Conservation (phyloP, 2,888 invertebrate species). For the Caenorhabditis uteleia region DNA sequence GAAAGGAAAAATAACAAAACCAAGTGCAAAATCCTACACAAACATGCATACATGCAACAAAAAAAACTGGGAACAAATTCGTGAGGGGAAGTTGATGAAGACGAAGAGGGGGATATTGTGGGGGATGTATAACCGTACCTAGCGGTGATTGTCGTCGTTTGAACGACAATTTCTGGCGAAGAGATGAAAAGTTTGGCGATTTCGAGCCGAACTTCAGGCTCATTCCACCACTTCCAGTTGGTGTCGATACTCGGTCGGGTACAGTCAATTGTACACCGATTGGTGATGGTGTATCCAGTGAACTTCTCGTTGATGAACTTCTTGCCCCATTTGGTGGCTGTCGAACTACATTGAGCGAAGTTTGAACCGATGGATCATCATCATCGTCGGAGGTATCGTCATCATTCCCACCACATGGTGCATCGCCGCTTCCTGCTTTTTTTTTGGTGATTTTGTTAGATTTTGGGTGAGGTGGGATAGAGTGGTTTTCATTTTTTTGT, state of each 20-base stretch:
- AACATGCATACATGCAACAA: background rate
- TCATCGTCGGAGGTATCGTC: constrained; percentile 48
- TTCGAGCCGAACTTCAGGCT: background rate
- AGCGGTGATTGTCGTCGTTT: constrained; percentile 35
- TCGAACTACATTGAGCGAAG: constrained; percentile 47
- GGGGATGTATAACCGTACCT: constrained; percentile 10
- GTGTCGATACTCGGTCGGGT: constrained; percentile 2
- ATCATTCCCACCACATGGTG: constrained; percentile 21
- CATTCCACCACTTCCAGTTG: background rate
- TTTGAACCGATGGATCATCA: constrained; percentile 54
- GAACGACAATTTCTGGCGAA: constrained; percentile 37
- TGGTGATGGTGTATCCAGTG: constrained; percentile 28
- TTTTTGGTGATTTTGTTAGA: no score
- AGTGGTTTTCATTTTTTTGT: no score
- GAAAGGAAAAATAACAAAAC: no score
- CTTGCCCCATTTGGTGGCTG: constrained; percentile 17
- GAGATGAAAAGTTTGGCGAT: constrained; percentile 33
- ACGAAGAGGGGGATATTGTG: no score
- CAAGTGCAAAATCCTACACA: background rate
- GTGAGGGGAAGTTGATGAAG: no score
- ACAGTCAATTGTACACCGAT: constrained; percentile 7
- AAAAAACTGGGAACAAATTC: no score
- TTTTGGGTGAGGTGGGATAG: no score
- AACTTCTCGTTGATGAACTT: constrained; percentile 15
- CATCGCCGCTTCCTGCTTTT: background rate